Base-by-base conservation (phyloP, 2,888 invertebrate genomes). In the Mycalesis mineus region DNA sequence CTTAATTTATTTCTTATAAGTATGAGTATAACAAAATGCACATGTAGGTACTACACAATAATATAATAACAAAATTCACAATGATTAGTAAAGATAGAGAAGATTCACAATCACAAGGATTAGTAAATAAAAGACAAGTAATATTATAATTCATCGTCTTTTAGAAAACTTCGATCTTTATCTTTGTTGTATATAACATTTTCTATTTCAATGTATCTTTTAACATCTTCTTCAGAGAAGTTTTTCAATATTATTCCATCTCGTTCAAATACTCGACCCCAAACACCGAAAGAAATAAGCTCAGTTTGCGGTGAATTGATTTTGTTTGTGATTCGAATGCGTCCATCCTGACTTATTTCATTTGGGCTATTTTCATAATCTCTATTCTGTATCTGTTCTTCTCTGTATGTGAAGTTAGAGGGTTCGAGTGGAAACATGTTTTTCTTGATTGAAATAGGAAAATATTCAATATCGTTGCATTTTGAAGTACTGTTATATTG, bases 361-460 rank as follows among this genome's bases (percentile, higher is more conserved):
- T 61, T 58, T 17, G 31, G 33, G 33, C 58, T 63, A 4, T 54
- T 44, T 2, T 50, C 42, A 14, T 15, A 2, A 6, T 44, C 39
- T 13, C 13, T 42, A 6, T 53, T 55, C n/a, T 45, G 22, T 11
- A 53, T 47, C 15, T 39, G 33, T 41, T 58, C 47, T 58, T 52
- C 67, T 28, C 51, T 57, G 57, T 75, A 82, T 0, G 82, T 78
- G 28, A 75, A 81, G 53, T 87, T 83, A 7, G 66, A 61, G 0
- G 80, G 72, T 7, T 74, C 74, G 0, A 92, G 68, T 0, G 92
- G 92, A 33, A 86, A 83, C 49, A 91, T 88, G 22, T 80, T 86
- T 36, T 82, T 81, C 56, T 82, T 75, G 1, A 92, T 62, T 0
- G 91, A 90, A 29, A 84, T 75, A 0, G 92, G 92, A 61, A 79